Evolutionary conservation across 2,888 invertebrate species (phyloP).

Genomic region (Hipparchia semele): DNA sequence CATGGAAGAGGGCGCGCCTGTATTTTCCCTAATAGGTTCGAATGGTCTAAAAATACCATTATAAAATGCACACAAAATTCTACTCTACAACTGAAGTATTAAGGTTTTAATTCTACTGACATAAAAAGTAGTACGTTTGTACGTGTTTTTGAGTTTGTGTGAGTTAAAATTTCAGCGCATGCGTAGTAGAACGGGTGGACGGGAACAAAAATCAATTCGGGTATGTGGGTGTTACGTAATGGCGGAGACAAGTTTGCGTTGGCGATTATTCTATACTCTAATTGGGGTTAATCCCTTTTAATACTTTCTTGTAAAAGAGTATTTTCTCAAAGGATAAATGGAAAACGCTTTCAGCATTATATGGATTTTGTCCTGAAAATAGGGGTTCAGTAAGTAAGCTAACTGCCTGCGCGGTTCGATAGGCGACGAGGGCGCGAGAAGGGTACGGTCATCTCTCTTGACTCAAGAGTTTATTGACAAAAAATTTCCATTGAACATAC

Average conservation of each 20-base stretch:
- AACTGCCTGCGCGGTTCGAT: background rate
- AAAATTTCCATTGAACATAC: background rate
- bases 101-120: slow-evolving; percentile 44
- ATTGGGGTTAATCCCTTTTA: slow-evolving; percentile 59
- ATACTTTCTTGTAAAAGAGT: slow-evolving; percentile 34
- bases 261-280: slow-evolving; percentile 58
- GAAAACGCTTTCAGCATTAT: background rate
- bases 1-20: slow-evolving; percentile 79
- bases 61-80: slow-evolving; percentile 32
- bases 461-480: background rate
- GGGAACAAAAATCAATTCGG: slow-evolving; percentile 79
- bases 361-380: background rate
- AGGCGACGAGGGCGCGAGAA: background rate
- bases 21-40: slow-evolving; percentile 65
- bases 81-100: slow-evolving; percentile 33
- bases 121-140: slow-evolving; percentile 16
- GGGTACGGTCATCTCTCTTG: background rate
- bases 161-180: slow-evolving; percentile 66
- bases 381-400: background rate
- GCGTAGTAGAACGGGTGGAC: slow-evolving; percentile 58
- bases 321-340: slow-evolving; percentile 7
- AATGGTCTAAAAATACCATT: slow-evolving; percentile 78
- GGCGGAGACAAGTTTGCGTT: slow-evolving; percentile 61
- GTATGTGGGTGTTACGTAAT: slow-evolving; percentile 80
- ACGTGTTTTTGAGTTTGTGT: slow-evolving; percentile 52